Conservation (phyloP, 2,113 vertebrate genomes). For the Rhineura floridana region DNA sequence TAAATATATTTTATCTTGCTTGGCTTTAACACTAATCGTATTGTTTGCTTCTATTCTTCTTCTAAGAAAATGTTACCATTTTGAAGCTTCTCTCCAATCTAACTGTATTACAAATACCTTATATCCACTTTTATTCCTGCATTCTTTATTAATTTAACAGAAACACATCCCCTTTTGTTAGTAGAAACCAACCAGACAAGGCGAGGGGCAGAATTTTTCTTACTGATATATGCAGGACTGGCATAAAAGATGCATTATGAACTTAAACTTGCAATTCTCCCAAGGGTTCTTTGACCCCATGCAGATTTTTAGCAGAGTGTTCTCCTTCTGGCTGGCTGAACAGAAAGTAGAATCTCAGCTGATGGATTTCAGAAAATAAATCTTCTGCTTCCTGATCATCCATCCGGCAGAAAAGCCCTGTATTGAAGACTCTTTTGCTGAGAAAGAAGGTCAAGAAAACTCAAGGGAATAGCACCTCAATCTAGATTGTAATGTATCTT, state of each 20-base stretch:
- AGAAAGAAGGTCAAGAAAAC: conserved; percentile 48
- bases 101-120: neutral
- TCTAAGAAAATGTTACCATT: neutral
- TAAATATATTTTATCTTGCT: neutral
- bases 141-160: neutral
- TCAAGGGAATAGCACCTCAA: neutral
- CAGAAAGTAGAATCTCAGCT: conserved; percentile 53
- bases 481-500: neutral
- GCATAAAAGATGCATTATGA: conserved; percentile 45
- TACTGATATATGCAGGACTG: conserved; percentile 38
- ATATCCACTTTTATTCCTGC: too few species aligned
- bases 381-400: conserved; percentile 43
- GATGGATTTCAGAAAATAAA: conserved; percentile 55
- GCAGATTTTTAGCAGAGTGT: conserved; percentile 35
- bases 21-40: neutral
- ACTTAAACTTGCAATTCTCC: conserved; percentile 40
- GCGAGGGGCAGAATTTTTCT: neutral
- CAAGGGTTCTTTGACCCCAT: conserved; percentile 58
- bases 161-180: neutral
- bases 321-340: conserved; percentile 60
- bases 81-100: neutral
- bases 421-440: conserved; percentile 44
- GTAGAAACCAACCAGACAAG: neutral
- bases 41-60: neutral
- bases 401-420: conserved; percentile 48